Conservation (phyloP, 2,113 vertebrate genomes). For the Acrocephalus arundinaceus region DNA sequence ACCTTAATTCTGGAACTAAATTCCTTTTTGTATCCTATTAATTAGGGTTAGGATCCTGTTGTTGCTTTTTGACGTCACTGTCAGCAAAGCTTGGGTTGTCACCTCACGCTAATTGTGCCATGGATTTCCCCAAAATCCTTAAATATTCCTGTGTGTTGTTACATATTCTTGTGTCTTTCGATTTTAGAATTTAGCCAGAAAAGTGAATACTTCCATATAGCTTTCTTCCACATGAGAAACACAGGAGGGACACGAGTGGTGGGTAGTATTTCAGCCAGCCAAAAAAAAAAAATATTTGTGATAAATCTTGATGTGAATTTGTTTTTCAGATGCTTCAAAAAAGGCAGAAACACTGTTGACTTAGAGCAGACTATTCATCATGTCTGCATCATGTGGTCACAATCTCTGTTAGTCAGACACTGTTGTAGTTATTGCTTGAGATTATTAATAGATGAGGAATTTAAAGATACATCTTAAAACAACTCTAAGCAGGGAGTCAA, state of each 20-base stretch:
- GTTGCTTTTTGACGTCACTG: background rate
- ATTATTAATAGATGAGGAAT: conserved; percentile 36
- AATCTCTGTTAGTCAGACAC: background rate
- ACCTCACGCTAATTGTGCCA: background rate
- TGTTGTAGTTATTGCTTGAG: background rate
- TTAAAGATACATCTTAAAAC: background rate
- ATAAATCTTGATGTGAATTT: background rate
- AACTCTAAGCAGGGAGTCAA: background rate
- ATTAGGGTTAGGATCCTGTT: background rate
- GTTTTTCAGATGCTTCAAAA: background rate
- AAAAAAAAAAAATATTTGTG: background rate
- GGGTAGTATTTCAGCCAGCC: background rate
- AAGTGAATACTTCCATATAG: background rate
- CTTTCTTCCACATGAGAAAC: background rate
- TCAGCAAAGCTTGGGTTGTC: background rate
- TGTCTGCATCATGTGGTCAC: background rate
- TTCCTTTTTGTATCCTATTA: background rate
- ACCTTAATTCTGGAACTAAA: background rate
- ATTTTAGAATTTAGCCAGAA: background rate
- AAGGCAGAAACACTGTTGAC: background rate
- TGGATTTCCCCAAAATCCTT: background rate
- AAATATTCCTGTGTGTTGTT: background rate
- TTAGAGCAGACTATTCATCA: background rate
- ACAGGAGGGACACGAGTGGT: rapidly evolving
- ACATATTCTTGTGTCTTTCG: background rate